Conservation (phyloP, 2,888 invertebrate species). For the Spodoptera littoralis region DNA sequence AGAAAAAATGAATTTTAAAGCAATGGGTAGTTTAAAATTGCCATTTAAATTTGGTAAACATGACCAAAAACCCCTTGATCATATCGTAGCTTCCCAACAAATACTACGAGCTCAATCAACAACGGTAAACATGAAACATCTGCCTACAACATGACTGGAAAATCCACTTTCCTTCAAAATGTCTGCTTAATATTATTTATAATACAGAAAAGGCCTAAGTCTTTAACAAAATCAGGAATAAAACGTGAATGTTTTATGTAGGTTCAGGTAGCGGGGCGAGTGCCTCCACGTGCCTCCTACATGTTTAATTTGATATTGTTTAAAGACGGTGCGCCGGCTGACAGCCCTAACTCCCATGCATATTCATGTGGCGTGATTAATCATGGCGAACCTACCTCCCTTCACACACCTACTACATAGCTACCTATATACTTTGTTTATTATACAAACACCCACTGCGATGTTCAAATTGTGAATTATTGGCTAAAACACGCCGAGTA, state of each 20-base stretch:
- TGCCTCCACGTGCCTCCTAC: constrained; percentile 60
- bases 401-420: constrained; percentile 62
- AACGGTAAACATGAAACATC: background rate
- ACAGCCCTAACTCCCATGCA: constrained; percentile 83
- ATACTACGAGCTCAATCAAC: background rate
- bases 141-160: constrained; percentile 5
- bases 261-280: constrained; percentile 50
- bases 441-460: constrained; percentile 64
- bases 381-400: constrained; percentile 72
- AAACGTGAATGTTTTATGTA: constrained; percentile 53
- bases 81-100: no score
- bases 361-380: constrained; percentile 87
- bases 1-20: no score
- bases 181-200: constrained; percentile 32
- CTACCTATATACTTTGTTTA: constrained; percentile 60
- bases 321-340: constrained; percentile 79
- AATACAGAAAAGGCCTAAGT: constrained; percentile 21
- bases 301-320: constrained; percentile 85
- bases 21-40: no score
- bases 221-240: constrained; percentile 48
- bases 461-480: constrained; percentile 70
- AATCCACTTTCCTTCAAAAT: constrained; percentile 22
- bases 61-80: background rate
- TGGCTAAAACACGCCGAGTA: constrained; percentile 62
- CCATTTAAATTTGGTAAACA: no score